phyloP scores from a whole-genome alignment of 2,797 vertebrate species.

The Leucoraja ocellata region DNA sequence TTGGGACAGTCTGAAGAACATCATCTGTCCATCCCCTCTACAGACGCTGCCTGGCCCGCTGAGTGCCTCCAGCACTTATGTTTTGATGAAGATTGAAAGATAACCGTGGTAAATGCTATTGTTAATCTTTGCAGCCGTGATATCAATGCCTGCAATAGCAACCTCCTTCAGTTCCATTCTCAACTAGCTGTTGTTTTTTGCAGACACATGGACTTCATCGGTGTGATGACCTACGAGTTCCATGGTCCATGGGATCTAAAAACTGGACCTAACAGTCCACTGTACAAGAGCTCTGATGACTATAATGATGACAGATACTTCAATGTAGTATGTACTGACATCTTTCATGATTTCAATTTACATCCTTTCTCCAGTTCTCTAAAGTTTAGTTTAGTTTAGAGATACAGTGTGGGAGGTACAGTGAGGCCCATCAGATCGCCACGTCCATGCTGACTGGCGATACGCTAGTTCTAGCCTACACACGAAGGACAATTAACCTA shows the following conservation, averaged over 20 bases:
- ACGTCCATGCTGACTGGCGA: too few species aligned
- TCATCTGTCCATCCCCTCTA: too few species aligned
- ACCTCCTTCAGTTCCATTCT: neutral
- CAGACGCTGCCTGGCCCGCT: too few species aligned
- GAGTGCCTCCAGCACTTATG: too few species aligned
- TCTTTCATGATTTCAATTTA: neutral
- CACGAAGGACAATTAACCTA: too few species aligned
- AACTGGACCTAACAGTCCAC: slow-evolving; percentile 67
- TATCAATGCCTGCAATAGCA: neutral
- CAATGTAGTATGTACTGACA: neutral
- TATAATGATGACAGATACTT: neutral
- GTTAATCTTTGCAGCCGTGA: neutral
- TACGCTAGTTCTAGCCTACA: too few species aligned
- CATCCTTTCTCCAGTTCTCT: too few species aligned
- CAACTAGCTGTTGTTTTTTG: neutral
- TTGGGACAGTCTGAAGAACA: too few species aligned
- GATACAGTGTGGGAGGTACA: too few species aligned
- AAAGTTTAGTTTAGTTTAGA: neutral
- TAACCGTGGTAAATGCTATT: too few species aligned
- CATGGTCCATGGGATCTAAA: slow-evolving; percentile 59
- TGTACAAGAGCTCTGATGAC: slow-evolving; percentile 55
- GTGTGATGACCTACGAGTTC: slow-evolving; percentile 62
- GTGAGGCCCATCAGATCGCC: too few species aligned
- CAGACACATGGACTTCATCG: slow-evolving; percentile 64
- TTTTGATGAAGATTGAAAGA: too few species aligned